Base-by-base conservation (phyloP, 92 coral and sea anemone genomes). In the Phenganax subtilis region DNA sequence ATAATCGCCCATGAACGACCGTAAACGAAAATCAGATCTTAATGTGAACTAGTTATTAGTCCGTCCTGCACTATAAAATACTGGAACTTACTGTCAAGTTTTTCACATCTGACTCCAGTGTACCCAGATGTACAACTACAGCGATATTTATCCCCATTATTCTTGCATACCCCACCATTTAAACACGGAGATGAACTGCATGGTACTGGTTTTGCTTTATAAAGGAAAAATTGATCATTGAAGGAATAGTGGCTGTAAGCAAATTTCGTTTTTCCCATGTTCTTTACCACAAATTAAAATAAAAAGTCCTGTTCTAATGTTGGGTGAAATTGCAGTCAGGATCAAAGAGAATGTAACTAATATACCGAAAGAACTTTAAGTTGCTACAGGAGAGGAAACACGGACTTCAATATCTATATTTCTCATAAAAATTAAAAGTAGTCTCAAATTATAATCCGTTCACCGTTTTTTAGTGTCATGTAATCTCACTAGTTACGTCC, bases 21-120 rank as follows among this genome's bases (percentile, higher is more conserved):
- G 5, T 37, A 37, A 2, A 37, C 47, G 5, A 37, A 37, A 37
- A 37, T 37, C 47, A 37, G 47, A 37, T 37, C 5, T 37, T 37
- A 37, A 37, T 37, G 2, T 37, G 47, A 37, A 61, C 7, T 28
- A 61, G 14, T 28, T 14, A 17, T 61, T 14, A 61, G 25, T 28
- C 5, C 28, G 25, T 6, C 67, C 6, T 61, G 67, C 65, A 15
- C 17, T 12, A 7, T 11, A 66, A 30, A 66, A 17, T 6, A 30
- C 51, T 25, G 72, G 51, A 17, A 30, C 51, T 66, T 66, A 66
- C 72, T 20, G 1, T 3, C 51, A 3, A 7, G 28, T 12, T 66
- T 66, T 29, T 66, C 72, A 66, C 72, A 66, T 30, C 72, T 66
- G 7, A 12, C 51, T 66, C 72, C 72, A 66, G 72, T 66, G 72